A percentile compares a stretch with the other conserved stretches of the same genome.
Evolutionary conservation across 2,888 invertebrate species (phyloP).

Genomic region (Dasypogon diadema): DNA sequence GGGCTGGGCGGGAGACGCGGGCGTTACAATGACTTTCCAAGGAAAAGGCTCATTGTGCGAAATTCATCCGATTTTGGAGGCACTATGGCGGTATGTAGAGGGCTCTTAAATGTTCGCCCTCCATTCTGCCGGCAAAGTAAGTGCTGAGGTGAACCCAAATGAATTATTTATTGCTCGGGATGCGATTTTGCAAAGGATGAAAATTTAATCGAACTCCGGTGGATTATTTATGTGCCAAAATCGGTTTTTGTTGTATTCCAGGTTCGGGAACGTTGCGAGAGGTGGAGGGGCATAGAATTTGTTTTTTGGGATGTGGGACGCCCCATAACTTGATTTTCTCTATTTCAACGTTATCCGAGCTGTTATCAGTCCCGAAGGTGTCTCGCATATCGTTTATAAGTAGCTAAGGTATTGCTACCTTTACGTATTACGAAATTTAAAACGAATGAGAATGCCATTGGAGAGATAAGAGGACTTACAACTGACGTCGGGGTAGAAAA

Average conservation of each 20-base stretch:
- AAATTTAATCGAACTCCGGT: constrained; percentile 51
- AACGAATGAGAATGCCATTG: constrained; percentile 13
- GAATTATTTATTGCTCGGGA: constrained; percentile 48
- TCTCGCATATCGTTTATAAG: constrained; percentile 6
- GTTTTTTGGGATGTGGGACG: not conserved
- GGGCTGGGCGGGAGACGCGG: too few species aligned
- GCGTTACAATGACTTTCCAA: too few species aligned
- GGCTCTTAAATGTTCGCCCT: not conserved
- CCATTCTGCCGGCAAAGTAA: constrained; percentile 19
- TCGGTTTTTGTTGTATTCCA: constrained; percentile 48
- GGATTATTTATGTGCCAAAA: constrained; percentile 51
- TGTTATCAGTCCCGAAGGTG: constrained; percentile 24
- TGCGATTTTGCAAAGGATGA: constrained; percentile 50
- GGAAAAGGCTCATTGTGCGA: constrained; percentile 18
- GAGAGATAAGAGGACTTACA: constrained; percentile 26
- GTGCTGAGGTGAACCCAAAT: constrained; percentile 51
- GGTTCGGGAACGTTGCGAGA: not conserved
- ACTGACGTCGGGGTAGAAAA: constrained; percentile 12
- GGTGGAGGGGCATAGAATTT: not conserved
- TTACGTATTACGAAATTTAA: constrained; percentile 26
- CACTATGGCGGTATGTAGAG: not conserved
- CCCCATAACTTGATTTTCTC: not conserved
- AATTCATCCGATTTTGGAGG: constrained; percentile 28
- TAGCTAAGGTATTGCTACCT: not conserved
- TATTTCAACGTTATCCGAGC: constrained; percentile 7